Evolutionary conservation across 2,888 invertebrate genomes (phyloP), one percentile per base, ranked within the genome.

Genomic region (Cheilosia soror): DNA sequence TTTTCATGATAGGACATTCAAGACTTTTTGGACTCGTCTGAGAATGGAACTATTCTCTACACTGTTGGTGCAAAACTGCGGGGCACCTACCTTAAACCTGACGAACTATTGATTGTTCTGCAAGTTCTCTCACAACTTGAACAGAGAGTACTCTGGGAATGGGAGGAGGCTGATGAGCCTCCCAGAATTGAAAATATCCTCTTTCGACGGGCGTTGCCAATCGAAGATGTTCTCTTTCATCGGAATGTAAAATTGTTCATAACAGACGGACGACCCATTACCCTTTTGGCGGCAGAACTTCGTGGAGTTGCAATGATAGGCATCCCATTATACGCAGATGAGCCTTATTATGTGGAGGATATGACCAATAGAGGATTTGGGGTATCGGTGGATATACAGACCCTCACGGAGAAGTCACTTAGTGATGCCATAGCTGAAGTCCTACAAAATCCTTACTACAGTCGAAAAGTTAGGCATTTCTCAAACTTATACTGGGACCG

Each of bases 101-200:
- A 93, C 1, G 94, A 93, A 84, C 90, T 93, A 25, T 89, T 93
- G 13, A 93, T 92, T 0, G 93, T 96, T 44, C 89, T 94, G 3
- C 93, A 93, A 66, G 93, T 93, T 2, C 94, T 96, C 62, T 91
- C 93, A 2, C 93, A 92, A 76, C 88, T 95, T 0, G 94, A 95
- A 83, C 94, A 95, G 81, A 94, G 93, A 2, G 93, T 96, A 0
- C 88, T 96, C 13, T 95, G 95, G 95, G 95, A 95, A 91, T 95
- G 94, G 94, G 95, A 95, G 86, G 88, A 89, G 29, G 93, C 94
- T 0, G 66, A 55, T 7, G 93, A 93, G 0, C 42, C 33, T 0
- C 66, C 66, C 9, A 51, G 40, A 3, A 33, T 2, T 0, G 13
- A 5, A 0, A 82, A 77, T 5, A 68, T 83, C 6, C 33, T 49